A percentile compares a stretch with the other conserved stretches of the same genome.
Conservation (phyloP, 2,113 vertebrate species). For the Zootoca vivipara region DNA sequence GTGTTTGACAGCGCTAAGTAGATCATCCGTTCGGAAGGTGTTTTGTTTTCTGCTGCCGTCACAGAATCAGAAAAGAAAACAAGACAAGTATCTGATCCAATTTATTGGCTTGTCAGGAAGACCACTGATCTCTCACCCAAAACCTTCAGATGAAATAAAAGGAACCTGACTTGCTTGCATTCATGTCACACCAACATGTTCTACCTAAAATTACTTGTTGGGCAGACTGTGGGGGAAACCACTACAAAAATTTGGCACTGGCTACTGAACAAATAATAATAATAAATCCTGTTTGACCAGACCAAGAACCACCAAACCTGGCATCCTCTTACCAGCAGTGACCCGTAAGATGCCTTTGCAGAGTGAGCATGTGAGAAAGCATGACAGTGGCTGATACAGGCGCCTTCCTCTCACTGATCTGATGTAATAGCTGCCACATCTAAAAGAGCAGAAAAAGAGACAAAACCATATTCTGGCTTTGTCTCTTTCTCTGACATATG, state of each 20-base stretch:
- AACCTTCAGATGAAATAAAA: neutral
- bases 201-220: neutral
- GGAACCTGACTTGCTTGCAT: neutral
- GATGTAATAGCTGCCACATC: too few species aligned
- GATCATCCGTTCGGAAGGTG: neutral
- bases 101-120: neutral
- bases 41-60: constrained; percentile 8
- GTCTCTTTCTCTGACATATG: too few species aligned
- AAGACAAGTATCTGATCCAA: neutral
- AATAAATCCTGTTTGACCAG: neutral
- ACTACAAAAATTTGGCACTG: neutral
- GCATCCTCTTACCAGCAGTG: neutral
- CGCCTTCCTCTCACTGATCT: too few species aligned
- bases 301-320: neutral
- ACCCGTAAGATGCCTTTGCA: neutral
- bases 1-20: neutral
- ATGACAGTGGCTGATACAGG: too few species aligned
- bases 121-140: neutral
- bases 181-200: neutral
- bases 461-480: too few species aligned
- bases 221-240: neutral
- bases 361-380: neutral
- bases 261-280: neutral
- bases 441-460: too few species aligned
- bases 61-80: neutral